Conservation (phyloP, 2,888 invertebrate species). For the Machimus atricapillus region DNA sequence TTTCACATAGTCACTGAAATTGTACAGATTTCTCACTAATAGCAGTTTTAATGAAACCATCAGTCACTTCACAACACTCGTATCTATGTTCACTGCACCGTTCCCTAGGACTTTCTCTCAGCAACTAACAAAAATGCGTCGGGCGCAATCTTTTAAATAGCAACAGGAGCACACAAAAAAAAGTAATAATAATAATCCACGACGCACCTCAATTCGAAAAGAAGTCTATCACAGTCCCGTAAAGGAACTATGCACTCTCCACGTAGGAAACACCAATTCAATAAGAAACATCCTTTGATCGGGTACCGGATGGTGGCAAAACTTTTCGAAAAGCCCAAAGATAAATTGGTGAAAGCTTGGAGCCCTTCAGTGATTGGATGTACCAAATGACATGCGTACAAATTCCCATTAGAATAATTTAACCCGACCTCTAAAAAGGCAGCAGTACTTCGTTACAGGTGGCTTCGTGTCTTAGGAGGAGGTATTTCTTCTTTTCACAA, state of each 20-base stretch:
- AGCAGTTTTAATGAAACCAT: conserved; percentile 12
- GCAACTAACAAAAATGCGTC: conserved; percentile 24
- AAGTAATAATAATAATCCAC: neutral
- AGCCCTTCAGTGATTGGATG: conserved; percentile 2
- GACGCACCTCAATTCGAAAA: neutral
- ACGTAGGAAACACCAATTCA: conserved; percentile 4
- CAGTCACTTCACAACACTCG: neutral
- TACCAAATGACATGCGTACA: neutral
- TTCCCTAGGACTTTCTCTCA: conserved; percentile 34
- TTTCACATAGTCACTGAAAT: conserved; percentile 23
- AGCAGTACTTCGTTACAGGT: neutral
- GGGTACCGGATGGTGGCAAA: neutral
- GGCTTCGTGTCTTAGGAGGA: neutral
- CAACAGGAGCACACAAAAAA: neutral
- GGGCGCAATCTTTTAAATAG: conserved; percentile 14
- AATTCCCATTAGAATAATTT: conserved; percentile 12
- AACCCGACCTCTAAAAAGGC: neutral
- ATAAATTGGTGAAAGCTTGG: neutral
- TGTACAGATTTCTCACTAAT: neutral
- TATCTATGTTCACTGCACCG: conserved; percentile 9
- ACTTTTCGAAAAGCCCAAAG: conserved; percentile 19
- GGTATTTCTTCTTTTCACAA: neutral
- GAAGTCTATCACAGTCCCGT: neutral
- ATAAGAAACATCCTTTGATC: conserved; percentile 16
- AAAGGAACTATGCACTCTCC: neutral